A percentile compares a stretch with the other conserved stretches of the same genome.
phyloP scores from a whole-genome alignment of 2,888 invertebrate species.

The Pachymerium ferrugineum region DNA sequence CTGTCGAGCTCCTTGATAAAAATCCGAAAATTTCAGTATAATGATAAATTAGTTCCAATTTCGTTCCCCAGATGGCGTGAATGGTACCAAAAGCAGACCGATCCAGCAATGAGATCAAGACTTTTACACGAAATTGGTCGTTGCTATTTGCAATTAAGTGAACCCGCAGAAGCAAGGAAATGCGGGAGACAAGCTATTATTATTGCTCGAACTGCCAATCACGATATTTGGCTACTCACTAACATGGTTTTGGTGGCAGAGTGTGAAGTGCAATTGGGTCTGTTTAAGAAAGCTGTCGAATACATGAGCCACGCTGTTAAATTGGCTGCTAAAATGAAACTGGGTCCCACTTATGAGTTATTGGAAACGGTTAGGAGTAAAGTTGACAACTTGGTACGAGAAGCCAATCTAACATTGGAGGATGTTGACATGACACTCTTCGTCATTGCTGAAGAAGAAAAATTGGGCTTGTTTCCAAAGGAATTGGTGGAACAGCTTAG shows the following conservation, averaged over 20 bases:
- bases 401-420: slow-evolving; percentile 2
- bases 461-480: background rate
- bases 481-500: background rate
- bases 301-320: slow-evolving; percentile 1
- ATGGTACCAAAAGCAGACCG: slow-evolving; percentile 10
- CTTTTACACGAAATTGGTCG: slow-evolving; percentile 28
- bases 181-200: slow-evolving; percentile 1
- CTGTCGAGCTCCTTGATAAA: too few relatives aligned
- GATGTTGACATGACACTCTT: slow-evolving; percentile 7
- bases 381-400: background rate
- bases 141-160: slow-evolving; percentile 14
- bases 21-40: background rate
- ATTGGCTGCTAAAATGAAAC: background rate
- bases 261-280: slow-evolving; percentile 15
- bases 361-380: background rate
- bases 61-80: slow-evolving; percentile 23
- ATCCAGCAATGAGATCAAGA: background rate
- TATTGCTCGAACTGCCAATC: background rate
- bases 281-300: background rate
- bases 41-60: background rate
- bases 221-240: slow-evolving; percentile 8
- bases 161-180: background rate
- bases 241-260: slow-evolving; percentile 5
- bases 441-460: slow-evolving; percentile 23
- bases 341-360: background rate